Percentiles rank a stretch among this genome's conserved stretches.
Evolutionary conservation across 2,888 invertebrate genomes (phyloP).

Genomic region (Litoditis marina): DNA sequence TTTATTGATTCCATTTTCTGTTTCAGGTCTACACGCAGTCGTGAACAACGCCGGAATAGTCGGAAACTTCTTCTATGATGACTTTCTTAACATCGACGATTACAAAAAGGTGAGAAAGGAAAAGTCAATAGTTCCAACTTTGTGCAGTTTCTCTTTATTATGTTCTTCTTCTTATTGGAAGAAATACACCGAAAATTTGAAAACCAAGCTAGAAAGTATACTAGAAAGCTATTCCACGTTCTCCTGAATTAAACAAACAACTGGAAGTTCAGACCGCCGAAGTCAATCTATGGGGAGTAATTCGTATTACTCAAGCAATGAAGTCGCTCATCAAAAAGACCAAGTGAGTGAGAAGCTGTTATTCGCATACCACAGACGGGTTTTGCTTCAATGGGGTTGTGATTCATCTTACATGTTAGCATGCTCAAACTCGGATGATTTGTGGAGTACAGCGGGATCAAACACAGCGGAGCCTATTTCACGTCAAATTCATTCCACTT

Average conservation of each 20-base stretch:
- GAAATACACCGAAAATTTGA: too few relatives aligned
- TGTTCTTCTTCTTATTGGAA: too few relatives aligned
- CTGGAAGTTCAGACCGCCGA: conserved; percentile 20
- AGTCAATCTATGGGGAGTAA: conserved; percentile 62
- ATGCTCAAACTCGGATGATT: too few relatives aligned
- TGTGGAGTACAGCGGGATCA: too few relatives aligned
- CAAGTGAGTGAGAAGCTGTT: conserved; percentile 21
- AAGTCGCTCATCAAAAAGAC: conserved; percentile 50
- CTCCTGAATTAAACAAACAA: conserved; percentile 1
- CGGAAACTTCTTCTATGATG: conserved; percentile 55
- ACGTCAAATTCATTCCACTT: too few relatives aligned
- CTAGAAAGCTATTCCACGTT: too few relatives aligned
- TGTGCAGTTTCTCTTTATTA: too few relatives aligned
- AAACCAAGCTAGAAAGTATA: too few relatives aligned
- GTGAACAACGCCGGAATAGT: conserved; percentile 61
- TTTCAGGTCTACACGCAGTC: conserved; percentile 51
- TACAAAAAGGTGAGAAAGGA: conserved; percentile 49
- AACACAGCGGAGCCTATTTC: too few relatives aligned
- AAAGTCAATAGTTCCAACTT: too few relatives aligned
- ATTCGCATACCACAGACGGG: background rate
- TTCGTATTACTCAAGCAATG: conserved; percentile 54
- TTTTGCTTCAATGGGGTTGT: background rate
- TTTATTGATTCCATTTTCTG: too few relatives aligned
- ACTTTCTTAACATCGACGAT: conserved; percentile 61
- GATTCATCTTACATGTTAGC: too few relatives aligned